Evolutionary conservation across 2,888 invertebrate species (phyloP), one percentile per base, ranked within the genome.

Genomic region (Acleris literana): DNA sequence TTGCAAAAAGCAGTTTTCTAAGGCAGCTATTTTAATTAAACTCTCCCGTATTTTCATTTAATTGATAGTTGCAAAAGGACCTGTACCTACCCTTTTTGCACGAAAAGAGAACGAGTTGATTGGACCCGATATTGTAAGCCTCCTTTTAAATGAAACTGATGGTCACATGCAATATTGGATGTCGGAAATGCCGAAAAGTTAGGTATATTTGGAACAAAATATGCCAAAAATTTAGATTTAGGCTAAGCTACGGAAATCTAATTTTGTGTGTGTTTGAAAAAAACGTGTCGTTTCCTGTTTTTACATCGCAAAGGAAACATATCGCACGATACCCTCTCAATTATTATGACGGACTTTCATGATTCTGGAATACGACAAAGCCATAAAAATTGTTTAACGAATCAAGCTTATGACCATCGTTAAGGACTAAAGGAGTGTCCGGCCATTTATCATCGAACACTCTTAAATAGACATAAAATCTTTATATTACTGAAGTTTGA

Each of bases 381-480:
- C 46, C 17, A 46, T n/a, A n/a, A 46, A 46, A 17, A 17, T 7
- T n/a, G 46, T 17, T 46, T 46, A 16, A 46, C 17, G 17, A 46
- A 46, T 46, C 13, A n/a, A 17, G 17, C 13, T 13, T 39, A 39
- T 39, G 39, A 13, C 16, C 17, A 17, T 46, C 46, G 46, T 46
- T 46, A 46, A 46, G 46, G 17, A n/a, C 46, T 44, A 16, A 44
- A 44, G n/a, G 44, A 44, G 44, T 44, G 44, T 44, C 33, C 33
- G 9, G 33, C n/a, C 44, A 16, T 44, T 44, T 16, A 44, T 44
- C 16, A 44, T 44, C 44, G 9, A 33, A 33, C 33, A 33, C 33
- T 33, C 33, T 33, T 33, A 33, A 9, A 33, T 3, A 33, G 2
- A 9, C 33, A 33, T 9, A 33, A 9, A 33, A 33, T 33, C 9